Base-by-base conservation (phyloP, 1,140 invertebrate genomes). In the Zelostemma sp. region DNA sequence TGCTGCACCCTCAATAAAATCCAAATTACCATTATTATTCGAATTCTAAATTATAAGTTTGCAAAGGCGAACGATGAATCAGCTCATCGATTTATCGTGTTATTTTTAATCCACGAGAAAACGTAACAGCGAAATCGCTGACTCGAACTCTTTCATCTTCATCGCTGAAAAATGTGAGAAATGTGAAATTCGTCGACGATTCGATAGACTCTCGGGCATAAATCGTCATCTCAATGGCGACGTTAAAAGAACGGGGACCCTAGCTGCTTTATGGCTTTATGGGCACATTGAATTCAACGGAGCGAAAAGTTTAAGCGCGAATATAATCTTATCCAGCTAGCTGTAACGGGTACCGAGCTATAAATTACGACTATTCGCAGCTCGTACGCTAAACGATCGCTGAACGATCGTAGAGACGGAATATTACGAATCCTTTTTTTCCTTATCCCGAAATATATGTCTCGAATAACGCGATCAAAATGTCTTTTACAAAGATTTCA, bases 271-370 rank as follows among this genome's bases (percentile, higher is more conserved):
- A n/a, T n/a, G n/a, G 63, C 59, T 66, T 71, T 71, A 72, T 67
- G 62, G 64, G 60, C 64, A 67, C 69, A 72, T 72, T 72, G 63
- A 64, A 72, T 72, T 67, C 63, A 72, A 72, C 64, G 69, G 64
- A 67, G 55, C 50, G 69, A 64, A 72, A 72, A 67, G 69, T 72
- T 68, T 68, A 64, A 72, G 69, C 64, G 61, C 64, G 60, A 72
- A 64, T 72, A 67, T 67, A 67, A 67, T 67, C 63, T 72, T 66
- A 60, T 63, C 57, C n/a, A n/a, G n/a, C n/a, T n/a, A n/a, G n/a
- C n/a, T n/a, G 57, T 63, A 50, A 63, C 59, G 60, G 49, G 49
- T 16, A 58, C 54, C 45, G 11, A 17, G 38, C 55, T 33, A 65
- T 72, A 68, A 72, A 72, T 72, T 64, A 60, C 58, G 50, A 72